phyloP scores from a whole-genome alignment of 2,888 invertebrate species.

The Plagodis dolabraria region DNA sequence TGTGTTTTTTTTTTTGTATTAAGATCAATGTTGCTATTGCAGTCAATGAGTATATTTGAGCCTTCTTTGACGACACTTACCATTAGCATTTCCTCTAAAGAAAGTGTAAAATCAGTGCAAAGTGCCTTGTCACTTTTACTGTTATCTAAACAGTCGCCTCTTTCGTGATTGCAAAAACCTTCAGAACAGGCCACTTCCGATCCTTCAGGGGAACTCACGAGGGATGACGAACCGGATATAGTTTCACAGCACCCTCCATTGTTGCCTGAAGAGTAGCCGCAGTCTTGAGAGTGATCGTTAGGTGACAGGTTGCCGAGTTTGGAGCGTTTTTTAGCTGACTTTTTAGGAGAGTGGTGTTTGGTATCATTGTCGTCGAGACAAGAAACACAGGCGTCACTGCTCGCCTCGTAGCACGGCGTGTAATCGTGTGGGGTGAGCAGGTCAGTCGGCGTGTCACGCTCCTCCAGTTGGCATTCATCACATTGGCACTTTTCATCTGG shows the following conservation, averaged over 20 bases:
- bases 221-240: constrained; percentile 89
- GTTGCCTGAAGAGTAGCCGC: constrained; percentile 94
- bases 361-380: constrained; percentile 78
- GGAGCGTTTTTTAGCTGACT: constrained; percentile 62
- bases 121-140: constrained; percentile 69
- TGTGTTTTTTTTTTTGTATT: too few relatives aligned
- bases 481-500: constrained; percentile 81
- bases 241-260: constrained; percentile 89
- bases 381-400: constrained; percentile 65
- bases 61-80: constrained; percentile 74
- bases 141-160: constrained; percentile 76
- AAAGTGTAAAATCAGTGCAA: constrained; percentile 84
- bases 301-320: constrained; percentile 86
- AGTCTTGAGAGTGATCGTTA: constrained; percentile 91
- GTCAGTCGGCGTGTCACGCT: constrained; percentile 74
- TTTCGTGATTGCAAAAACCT: constrained; percentile 92
- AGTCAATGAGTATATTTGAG: too few relatives aligned
- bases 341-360: constrained; percentile 70
- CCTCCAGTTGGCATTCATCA: constrained; percentile 75
- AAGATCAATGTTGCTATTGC: too few relatives aligned
- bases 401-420: constrained; percentile 61
- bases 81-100: constrained; percentile 92
- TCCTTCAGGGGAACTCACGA: constrained; percentile 94
- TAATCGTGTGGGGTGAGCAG: constrained; percentile 69
- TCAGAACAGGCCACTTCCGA: constrained; percentile 96